Evolutionary conservation across 2,797 vertebrate species (phyloP).

Genomic region (Salmo trutta): DNA sequence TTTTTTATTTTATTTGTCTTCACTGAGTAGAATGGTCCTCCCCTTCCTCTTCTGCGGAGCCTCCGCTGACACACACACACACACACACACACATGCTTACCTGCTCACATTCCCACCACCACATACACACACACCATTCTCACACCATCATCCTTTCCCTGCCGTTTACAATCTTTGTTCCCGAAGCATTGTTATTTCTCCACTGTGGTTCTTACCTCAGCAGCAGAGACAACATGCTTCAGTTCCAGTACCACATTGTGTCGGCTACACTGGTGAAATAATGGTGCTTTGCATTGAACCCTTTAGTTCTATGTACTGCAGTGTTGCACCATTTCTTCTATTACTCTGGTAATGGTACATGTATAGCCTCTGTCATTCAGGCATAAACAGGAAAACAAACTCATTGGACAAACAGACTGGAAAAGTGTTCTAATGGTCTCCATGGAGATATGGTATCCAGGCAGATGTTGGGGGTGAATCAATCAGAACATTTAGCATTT

Average conservation of each 20-base stretch:
- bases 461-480: neutral
- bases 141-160: neutral
- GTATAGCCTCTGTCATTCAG: neutral
- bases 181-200: too few species aligned
- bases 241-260: too few species aligned
- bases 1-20: too few species aligned
- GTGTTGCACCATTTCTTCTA: neutral
- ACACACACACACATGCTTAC: slow-evolving; percentile 5
- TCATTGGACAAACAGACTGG: neutral
- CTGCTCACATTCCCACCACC: slow-evolving; percentile 13
- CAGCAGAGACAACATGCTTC: too few species aligned
- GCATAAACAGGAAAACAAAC: neutral
- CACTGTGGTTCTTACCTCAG: too few species aligned
- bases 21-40: too few species aligned
- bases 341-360: neutral
- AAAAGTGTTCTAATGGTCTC: neutral
- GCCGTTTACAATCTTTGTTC: too few species aligned
- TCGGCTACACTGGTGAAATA: too few species aligned
- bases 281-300: too few species aligned
- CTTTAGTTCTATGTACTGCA: neutral
- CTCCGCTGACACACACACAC: neutral
- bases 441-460: neutral
- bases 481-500: too few species aligned
- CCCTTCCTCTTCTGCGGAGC: too few species aligned
- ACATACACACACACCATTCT: neutral